Percentiles rank a stretch among this genome's conserved stretches.
phyloP scores from a whole-genome alignment of 2,888 invertebrate genomes.

The Biston betularia region DNA sequence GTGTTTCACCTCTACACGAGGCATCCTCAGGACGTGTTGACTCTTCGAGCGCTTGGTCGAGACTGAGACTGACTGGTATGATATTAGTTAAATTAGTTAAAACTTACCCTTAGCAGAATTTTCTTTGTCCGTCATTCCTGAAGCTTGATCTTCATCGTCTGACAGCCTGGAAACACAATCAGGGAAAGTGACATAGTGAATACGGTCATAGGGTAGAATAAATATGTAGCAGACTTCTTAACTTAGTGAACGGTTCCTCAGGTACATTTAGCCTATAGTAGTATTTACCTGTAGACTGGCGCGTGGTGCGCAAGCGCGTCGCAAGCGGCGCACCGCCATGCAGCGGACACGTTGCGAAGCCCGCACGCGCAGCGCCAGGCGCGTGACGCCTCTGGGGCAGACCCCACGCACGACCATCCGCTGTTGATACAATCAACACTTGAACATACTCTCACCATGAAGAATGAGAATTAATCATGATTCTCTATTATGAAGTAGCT shows the following conservation, averaged over 20 bases:
- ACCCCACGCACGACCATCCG: constrained; percentile 83
- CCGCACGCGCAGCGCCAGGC: constrained; percentile 82
- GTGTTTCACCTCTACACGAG: too few relatives aligned
- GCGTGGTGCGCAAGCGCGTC: constrained; percentile 81
- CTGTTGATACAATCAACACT: constrained; percentile 45
- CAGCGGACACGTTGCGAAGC: constrained; percentile 81
- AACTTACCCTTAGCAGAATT: constrained; percentile 75
- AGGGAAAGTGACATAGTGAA: not conserved
- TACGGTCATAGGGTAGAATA: not conserved
- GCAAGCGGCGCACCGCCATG: constrained; percentile 84
- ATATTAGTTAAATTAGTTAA: too few relatives aligned
- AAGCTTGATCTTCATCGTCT: constrained; percentile 82
- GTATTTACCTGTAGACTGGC: constrained; percentile 77
- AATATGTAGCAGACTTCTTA: too few relatives aligned
- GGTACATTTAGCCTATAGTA: not conserved
- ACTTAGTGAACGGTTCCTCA: too few relatives aligned
- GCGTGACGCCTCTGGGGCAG: constrained; percentile 80
- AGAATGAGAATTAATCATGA: too few relatives aligned
- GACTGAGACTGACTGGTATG: too few relatives aligned
- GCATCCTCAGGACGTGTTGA: too few relatives aligned
- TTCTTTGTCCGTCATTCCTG: constrained; percentile 84
- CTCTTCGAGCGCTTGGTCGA: too few relatives aligned
- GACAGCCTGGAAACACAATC: constrained; percentile 67
- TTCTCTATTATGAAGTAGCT: too few relatives aligned
- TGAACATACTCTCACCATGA: too few relatives aligned